Conservation (phyloP, 2,888 invertebrate species). For the Nycteola revayana region DNA sequence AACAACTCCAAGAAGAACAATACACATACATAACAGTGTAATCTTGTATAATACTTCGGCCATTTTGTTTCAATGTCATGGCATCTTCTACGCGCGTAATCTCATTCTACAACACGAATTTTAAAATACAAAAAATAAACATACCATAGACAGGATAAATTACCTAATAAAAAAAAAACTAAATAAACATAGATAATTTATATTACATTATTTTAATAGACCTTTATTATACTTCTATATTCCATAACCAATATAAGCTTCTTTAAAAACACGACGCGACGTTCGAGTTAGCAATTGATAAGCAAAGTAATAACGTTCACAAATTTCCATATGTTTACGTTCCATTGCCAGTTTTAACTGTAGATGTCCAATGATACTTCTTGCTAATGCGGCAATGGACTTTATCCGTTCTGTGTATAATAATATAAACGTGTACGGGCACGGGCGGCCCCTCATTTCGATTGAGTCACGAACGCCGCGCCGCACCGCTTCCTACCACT, state of each 20-base stretch:
- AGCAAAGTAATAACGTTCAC: constrained; percentile 4
- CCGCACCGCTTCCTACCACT: constrained; percentile 49
- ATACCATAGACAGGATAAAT: too few relatives aligned
- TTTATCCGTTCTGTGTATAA: constrained; percentile 27
- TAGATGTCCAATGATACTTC: constrained; percentile 10
- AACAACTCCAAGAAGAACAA: too few relatives aligned
- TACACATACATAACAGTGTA: too few relatives aligned
- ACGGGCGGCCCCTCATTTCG: constrained; percentile 50
- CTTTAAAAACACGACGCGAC: constrained; percentile 16
- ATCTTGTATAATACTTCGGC: constrained; percentile 8
- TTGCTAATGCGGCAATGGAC: constrained; percentile 33
- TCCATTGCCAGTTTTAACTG: constrained; percentile 18
- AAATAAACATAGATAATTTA: too few relatives aligned
- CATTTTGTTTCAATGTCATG: constrained; percentile 26
- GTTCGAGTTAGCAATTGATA: constrained; percentile 19
- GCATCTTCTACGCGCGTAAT: constrained; percentile 9
- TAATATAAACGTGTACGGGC: constrained; percentile 45
- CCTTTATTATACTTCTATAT: too few relatives aligned
- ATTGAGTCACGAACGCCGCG: constrained; percentile 63
- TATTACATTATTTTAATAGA: too few relatives aligned
- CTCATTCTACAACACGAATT: not conserved
- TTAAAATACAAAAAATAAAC: too few relatives aligned
- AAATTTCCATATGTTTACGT: constrained; percentile 13
- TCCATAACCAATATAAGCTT: constrained; percentile 12
- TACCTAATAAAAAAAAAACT: too few relatives aligned